Percentiles rank a stretch among this genome's conserved stretches.
Evolutionary conservation across 2,113 vertebrate genomes (phyloP).

Genomic region (Pollimyrus isidori): DNA sequence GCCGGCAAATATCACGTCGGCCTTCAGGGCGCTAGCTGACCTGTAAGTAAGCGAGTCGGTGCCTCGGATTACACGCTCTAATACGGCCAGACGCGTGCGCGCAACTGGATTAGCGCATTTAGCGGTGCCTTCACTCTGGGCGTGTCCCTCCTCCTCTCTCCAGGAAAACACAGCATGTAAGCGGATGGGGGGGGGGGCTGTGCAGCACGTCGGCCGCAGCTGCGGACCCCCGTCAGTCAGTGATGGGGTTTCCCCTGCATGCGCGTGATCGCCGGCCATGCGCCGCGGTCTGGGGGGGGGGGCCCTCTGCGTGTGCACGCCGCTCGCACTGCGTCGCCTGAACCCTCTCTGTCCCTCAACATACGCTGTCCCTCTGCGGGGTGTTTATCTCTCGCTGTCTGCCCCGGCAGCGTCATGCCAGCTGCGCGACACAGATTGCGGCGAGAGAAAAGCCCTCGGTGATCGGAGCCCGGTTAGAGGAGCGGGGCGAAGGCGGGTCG

Average conservation of each 20-base stretch:
- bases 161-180: background rate
- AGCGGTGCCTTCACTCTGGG: background rate
- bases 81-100: background rate
- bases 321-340: background rate
- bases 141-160: background rate
- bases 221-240: background rate
- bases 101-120: background rate
- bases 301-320: background rate
- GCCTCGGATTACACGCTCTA: background rate
- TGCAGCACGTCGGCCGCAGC: background rate
- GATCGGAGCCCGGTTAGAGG: background rate
- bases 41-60: background rate
- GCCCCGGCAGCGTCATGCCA: background rate
- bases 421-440: background rate
- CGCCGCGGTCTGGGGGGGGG: background rate
- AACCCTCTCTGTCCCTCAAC: background rate
- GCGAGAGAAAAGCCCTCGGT: background rate
- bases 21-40: background rate
- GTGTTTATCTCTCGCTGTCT: background rate
- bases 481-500: background rate
- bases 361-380: background rate
- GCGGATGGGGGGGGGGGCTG: background rate
- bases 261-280: background rate
- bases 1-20: background rate
- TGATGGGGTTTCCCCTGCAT: background rate